These are phyloP conservation scores for Heterotis niloticus DNA, from an alignment of 2,113 vertebrate genomes.

Conservation along the genomic window DNA sequence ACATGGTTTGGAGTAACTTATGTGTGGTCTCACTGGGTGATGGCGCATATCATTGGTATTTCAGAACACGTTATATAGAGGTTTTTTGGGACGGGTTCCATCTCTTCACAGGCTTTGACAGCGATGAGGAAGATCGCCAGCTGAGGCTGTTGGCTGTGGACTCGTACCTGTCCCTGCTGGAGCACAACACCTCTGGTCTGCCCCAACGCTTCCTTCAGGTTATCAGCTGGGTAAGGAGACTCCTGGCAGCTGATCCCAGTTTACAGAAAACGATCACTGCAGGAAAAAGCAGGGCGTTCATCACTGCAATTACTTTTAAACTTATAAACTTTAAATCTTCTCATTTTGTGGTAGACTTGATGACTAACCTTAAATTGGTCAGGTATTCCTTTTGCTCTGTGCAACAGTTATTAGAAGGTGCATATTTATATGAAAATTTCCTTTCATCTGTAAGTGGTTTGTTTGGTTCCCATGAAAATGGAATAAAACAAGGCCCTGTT, in stretches of 20 bases:
- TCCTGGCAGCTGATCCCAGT: not conserved
- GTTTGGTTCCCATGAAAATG: not conserved
- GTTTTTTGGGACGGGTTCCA: no score
- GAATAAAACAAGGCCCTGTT: not conserved
- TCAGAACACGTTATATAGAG: no score
- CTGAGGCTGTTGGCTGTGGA: constrained; percentile 80
- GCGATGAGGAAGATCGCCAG: constrained; percentile 72
- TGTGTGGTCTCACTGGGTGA: no score
- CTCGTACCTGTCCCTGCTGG: constrained; percentile 74
- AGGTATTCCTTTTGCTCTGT: no score
- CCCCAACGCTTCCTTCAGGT: constrained; percentile 92
- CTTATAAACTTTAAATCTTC: no score
- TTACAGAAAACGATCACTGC: not conserved
- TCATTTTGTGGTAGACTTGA: no score
- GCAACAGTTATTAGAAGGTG: no score
- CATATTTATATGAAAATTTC: not conserved
- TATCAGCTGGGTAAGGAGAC: constrained; percentile 88
- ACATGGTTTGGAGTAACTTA: no score
- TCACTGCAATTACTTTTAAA: no score
- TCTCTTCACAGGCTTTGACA: constrained; percentile 68
- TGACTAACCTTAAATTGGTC: no score
- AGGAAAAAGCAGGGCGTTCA: not conserved
- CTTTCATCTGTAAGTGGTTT: not conserved
- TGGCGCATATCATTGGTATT: no score
- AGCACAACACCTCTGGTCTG: constrained; percentile 63